Base-by-base conservation (phyloP, 2,113 vertebrate genomes). In the Ceyx margarethae region DNA sequence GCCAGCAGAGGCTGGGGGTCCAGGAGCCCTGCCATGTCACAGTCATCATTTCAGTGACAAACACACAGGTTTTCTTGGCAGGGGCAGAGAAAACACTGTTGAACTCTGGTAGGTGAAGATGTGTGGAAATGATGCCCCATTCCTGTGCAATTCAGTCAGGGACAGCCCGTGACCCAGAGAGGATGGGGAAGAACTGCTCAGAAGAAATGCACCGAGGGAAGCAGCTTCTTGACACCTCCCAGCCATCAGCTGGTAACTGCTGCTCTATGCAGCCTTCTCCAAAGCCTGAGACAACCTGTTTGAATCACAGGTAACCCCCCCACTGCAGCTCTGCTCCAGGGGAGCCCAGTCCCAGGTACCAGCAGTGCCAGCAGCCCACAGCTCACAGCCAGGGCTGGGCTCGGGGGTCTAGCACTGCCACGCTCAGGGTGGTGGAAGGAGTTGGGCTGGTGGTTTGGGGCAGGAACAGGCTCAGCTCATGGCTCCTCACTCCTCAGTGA, bases 21-120 rank as follows among this genome's bases (percentile, higher is more conserved):
- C 4, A 15, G 56, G n/a, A n/a, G n/a, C 22, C 46, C 46, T 46
- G 1, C 61, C 15, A 0, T 13, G 29, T 10, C 76, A 2, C 3
- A 1, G 15, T 13, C 37, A 29, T 54, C 81, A 18, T 1, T 5
- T 11, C 56, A 2, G 25, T 9, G 42, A 48, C 61, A 29, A 57
- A n/a, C 1, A 31, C 73, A 15, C 19, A 3, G n/a, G 56, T 66
- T 23, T 10, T 28, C 56, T 77, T 7, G 53, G 65, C 74, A 31
- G 1, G 1, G 28, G 3, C 53, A 37, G 87, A 10, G 54, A 5
- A 51, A 69, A 31, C 2, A 60, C 71, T 54, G 3, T 13, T 26
- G 82, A 2, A 2, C 83, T 29, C 42, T 11, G 48, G 4, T 4
- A 61, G 31, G 43, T 6, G 68, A 77, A 42, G 50, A 14, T n/a